Conservation (phyloP, 1,140 invertebrate species). For the silkworm (Bombyx mori) region ASM3026992v2 NC_085124.1:620501-621000, state of each 20-base stretch:
- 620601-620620: conserved; percentile 24
- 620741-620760: conserved; percentile 24
- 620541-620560: conserved; percentile 40
- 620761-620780: conserved; percentile 32
- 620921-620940: conserved; percentile 31
- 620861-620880: conserved; percentile 28
- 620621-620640: conserved; percentile 41
- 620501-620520: conserved; percentile 11
- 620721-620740: conserved; percentile 20
- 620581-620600: conserved; percentile 29
- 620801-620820: conserved; percentile 7
- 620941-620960: conserved; percentile 29
- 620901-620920: conserved; percentile 35
- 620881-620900: conserved; percentile 28
- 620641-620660: conserved; percentile 60
- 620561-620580: conserved; percentile 32
- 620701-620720: conserved; percentile 39
- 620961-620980: conserved; percentile 28
- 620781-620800: conserved; percentile 16
- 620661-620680: conserved; percentile 60
- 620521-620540: conserved; percentile 25
- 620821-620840: conserved; percentile 17
- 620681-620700: conserved; percentile 55
- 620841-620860: conserved; percentile 20
- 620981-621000: conserved; percentile 38